Base-by-base conservation (phyloP, 2,888 invertebrate species). In the Drosophila mulleri region DNA sequence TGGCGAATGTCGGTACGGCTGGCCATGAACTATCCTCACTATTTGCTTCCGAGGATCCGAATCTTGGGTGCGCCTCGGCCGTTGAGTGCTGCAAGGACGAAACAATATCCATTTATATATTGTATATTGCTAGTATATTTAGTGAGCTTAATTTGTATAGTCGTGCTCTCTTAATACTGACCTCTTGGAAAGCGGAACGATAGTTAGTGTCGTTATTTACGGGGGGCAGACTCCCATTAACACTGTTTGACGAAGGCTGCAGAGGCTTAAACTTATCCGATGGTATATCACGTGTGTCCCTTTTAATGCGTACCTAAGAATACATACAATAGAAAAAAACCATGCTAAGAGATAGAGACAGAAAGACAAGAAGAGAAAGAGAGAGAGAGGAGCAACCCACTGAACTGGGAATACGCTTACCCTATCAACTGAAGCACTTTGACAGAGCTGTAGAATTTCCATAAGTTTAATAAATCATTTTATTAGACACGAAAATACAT, bases 201-300 rank as follows among this genome's bases (percentile, higher is more conserved):
- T 18, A 14, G 41, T 61, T 45, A 16, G 18, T 23, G n/a, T 20
- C n/a, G 20, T 29, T 8, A 20, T 2, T 8, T 41, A 26, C 0
- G 39, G 39, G 1, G 45, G 29, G 0, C 37, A 7, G 2, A 14
- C 16, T 0, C 14, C 12, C 0, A 26, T 53, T 18, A 2, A 0
- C 4, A 37, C 14, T 37, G 14, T 0, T 20, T 11, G 53, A 9
- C 6, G 53, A 6, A 16, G 39, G 37, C 53, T 23, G 37, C 11
- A 84, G 54, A 0, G 84, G 85, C 60, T 74, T 74, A 7, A 84
- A 84, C 60, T 74, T 60, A 50, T 66, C 59, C 39, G 86, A 73
- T 20, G 84, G 74, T 50, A 84, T 76, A 26, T 70, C 54, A 0
- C 71, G 61, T 0, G 84, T 84, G 29, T 84, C 88, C 2, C 81